Conservation (phyloP, 2,113 vertebrate genomes). For the Prinia subflava region DNA sequence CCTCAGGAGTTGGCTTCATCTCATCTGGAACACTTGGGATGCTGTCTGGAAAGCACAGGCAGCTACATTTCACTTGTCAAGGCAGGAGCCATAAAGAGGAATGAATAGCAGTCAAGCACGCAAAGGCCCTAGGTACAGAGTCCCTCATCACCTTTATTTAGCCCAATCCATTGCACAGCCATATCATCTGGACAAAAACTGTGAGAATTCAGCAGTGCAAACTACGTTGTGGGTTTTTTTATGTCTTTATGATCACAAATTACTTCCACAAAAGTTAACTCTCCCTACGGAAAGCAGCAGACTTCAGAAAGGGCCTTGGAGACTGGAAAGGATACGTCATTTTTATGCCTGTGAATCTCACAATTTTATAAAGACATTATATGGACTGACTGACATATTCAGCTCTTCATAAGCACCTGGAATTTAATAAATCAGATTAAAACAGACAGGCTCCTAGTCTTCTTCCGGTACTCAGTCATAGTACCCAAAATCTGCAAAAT, state of each 20-base stretch:
- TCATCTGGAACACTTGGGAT: slow-evolving; percentile 16
- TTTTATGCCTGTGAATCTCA: neutral
- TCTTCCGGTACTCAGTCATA: neutral
- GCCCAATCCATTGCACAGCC: neutral
- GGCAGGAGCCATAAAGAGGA: slow-evolving; percentile 14
- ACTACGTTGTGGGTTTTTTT: neutral
- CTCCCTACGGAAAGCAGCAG: neutral
- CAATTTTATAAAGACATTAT: neutral
- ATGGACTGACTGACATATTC: neutral
- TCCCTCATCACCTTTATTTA: neutral
- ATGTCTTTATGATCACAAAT: neutral
- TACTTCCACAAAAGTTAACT: neutral
- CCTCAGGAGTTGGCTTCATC: slow-evolving; percentile 9
- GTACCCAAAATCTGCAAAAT: neutral
- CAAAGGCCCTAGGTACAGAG: neutral
- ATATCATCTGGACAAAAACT: neutral
- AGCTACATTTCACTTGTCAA: slow-evolving; percentile 42
- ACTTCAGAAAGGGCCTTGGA: neutral
- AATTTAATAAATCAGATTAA: neutral
- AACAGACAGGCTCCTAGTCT: neutral
- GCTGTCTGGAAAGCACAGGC: slow-evolving; percentile 22
- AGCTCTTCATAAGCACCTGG: neutral
- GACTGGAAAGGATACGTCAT: neutral
- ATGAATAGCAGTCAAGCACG: slow-evolving; percentile 8
- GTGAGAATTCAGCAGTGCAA: neutral